phyloP scores from a whole-genome alignment of 2,113 vertebrate genomes.

The Syngnathus typhle region DNA sequence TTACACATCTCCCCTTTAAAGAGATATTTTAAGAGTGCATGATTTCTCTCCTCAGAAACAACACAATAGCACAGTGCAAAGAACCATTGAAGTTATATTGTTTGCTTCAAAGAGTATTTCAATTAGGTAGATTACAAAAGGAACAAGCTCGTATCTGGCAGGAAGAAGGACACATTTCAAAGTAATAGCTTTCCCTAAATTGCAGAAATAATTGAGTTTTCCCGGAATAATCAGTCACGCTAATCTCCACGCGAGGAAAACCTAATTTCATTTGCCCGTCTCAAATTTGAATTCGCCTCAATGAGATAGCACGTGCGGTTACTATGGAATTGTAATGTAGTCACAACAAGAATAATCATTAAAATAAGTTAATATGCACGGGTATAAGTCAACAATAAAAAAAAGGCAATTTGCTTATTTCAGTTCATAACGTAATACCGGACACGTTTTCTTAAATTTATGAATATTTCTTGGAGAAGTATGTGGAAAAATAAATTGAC shows the following conservation, averaged over 20 bases:
- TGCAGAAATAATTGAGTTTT: constrained; percentile 42
- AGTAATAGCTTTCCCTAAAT: constrained; percentile 31
- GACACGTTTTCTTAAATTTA: too few relatives aligned
- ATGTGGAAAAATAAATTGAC: too few relatives aligned
- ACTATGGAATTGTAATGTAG: background rate
- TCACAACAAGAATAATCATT: too few relatives aligned
- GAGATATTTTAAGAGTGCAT: background rate
- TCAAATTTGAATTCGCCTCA: constrained; percentile 25
- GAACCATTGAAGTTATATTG: background rate
- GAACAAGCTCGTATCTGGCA: constrained; percentile 9
- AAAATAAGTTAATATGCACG: background rate
- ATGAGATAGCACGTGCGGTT: constrained; percentile 1
- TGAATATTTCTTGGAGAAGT: too few relatives aligned
- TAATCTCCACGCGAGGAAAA: constrained; percentile 32
- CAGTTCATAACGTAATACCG: too few relatives aligned
- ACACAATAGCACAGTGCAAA: background rate
- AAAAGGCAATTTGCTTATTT: too few relatives aligned
- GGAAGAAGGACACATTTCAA: constrained; percentile 21
- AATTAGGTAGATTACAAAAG: background rate
- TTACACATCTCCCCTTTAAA: background rate
- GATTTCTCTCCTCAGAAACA: background rate
- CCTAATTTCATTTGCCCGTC: constrained; percentile 36
- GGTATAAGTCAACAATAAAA: too few relatives aligned
- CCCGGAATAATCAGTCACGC: constrained; percentile 32
- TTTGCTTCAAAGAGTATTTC: constrained; percentile 3